Percentiles rank a stretch among this genome's conserved stretches.
These are phyloP conservation scores for Ctenicera cuprea DNA, from an alignment of 2,888 invertebrate species.

Conservation along the genomic window DNA sequence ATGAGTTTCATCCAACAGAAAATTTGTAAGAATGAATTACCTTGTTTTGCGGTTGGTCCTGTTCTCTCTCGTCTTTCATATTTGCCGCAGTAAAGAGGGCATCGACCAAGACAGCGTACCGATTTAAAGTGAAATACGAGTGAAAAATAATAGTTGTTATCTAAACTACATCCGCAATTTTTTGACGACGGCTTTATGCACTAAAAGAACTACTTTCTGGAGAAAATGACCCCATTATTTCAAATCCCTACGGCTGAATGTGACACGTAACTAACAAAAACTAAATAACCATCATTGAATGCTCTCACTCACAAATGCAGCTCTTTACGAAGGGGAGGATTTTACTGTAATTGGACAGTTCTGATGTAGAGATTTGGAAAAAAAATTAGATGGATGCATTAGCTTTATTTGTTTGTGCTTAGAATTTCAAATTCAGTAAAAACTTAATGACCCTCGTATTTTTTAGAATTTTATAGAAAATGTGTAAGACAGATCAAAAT, in stretches of 20 bases:
- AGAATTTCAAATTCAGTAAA: too few relatives aligned
- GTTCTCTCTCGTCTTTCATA: slow-evolving; percentile 8
- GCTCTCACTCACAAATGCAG: slow-evolving; percentile 11
- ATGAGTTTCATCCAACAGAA: slow-evolving; percentile 5
- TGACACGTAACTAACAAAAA: slow-evolving; percentile 36
- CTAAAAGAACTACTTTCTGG: slow-evolving; percentile 22
- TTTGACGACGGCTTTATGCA: slow-evolving; percentile 36
- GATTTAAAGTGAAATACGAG: slow-evolving; percentile 21
- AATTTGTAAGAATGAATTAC: slow-evolving; percentile 19
- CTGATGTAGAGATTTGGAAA: too few relatives aligned
- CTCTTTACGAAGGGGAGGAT: background rate
- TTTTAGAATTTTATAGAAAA: too few relatives aligned
- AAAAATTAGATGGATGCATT: too few relatives aligned
- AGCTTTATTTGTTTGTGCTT: too few relatives aligned
- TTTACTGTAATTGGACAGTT: too few relatives aligned
- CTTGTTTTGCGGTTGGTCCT: slow-evolving; percentile 10
- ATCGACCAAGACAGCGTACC: slow-evolving; percentile 13
- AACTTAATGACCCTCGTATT: too few relatives aligned
- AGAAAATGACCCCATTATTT: slow-evolving; percentile 38
- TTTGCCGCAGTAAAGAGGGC: background rate
- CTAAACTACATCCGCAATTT: slow-evolving; percentile 26
- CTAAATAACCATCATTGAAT: slow-evolving; percentile 21
- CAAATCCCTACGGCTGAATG: slow-evolving; percentile 21
- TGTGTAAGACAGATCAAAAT: too few relatives aligned
- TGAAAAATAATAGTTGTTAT: slow-evolving; percentile 31